Evolutionary conservation across 2,113 vertebrate species (phyloP), one percentile per base, ranked within the genome.

Genomic region (Bambusicola thoracicus): DNA sequence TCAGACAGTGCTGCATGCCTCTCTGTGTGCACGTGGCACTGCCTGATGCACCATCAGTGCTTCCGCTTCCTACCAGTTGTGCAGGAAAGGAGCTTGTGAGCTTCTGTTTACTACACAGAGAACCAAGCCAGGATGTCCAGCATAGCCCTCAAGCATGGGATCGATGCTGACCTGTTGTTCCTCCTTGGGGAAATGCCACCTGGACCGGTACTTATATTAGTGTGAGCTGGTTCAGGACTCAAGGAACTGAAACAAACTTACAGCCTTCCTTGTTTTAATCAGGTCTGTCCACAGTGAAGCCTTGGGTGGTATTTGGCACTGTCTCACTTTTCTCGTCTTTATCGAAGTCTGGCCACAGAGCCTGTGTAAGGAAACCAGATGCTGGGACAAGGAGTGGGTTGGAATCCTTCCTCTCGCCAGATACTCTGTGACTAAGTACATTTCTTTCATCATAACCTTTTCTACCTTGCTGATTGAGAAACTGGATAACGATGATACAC

Each of bases 381-480:
- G 32, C 82, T 85, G 43, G 79, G 79, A 76, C 62, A 73, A 59
- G 56, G 49, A 69, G 65, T 58, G 59, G 27, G 32, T 67, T 92
- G 75, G 85, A 92, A 91, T 87, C 76, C 85, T 27, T 85, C 75
- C 5, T 2, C 34, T 92, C 2, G 2, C 68, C 79, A 77, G 79
- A 70, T 82, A 85, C 81, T 69, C 69, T 49, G 38, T 87, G 79
- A 87, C 76, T 95, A 92, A 93, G 48, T 81, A 49, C 51, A 9
- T 89, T 92, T 87, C 89, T 93, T 94, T 96, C 69, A 92, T 81
- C 72, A n/a, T 77, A 92, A 82, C 63, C 48, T 91, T 92, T 93
- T 87, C 89, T 44, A 87, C 87, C 68, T 85, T 90, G 30, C 72
- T 89, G 89, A 85, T 82, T 76, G 94, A 94, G 67, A 92, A 93